Evolutionary conservation across 2,797 vertebrate genomes (phyloP).

Genomic region (Labeo calbasu): DNA sequence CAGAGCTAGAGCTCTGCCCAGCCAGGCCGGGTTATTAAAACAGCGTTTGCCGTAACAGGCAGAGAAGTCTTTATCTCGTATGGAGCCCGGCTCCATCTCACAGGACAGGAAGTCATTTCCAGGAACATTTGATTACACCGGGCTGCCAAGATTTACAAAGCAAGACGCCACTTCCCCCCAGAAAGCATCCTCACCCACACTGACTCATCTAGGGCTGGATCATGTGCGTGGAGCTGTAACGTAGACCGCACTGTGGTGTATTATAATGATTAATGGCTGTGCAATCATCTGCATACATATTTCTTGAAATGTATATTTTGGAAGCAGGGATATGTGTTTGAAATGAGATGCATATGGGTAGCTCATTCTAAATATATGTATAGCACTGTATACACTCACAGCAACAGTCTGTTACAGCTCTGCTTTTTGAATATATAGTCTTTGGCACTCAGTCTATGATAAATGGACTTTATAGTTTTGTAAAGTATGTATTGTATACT

Average conservation of each 20-base stretch:
- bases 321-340: constrained; percentile 54
- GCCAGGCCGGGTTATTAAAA: constrained; percentile 59
- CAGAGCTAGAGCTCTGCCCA: not conserved
- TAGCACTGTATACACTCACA: not conserved
- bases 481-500: not conserved
- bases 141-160: constrained; percentile 62
- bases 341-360: constrained; percentile 44
- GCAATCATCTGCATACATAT: constrained; percentile 51
- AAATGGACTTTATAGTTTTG: not conserved
- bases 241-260: constrained; percentile 30
- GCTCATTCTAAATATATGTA: constrained; percentile 48
- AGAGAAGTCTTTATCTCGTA: constrained; percentile 59
- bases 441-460: not conserved
- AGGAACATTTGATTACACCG: constrained; percentile 64
- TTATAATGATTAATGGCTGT: constrained; percentile 59
- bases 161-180: constrained; percentile 56
- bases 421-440: constrained; percentile 17
- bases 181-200: constrained; percentile 53
- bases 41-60: constrained; percentile 55
- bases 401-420: not conserved
- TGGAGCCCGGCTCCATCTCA: constrained; percentile 52
- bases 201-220: constrained; percentile 47
- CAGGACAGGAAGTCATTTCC: constrained; percentile 63
- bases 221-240: constrained; percentile 28
- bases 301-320: constrained; percentile 53